These are phyloP conservation scores for Nesidiocoris tenuis DNA, from an alignment of 2,888 invertebrate genomes.

Conservation along the genomic window DNA sequence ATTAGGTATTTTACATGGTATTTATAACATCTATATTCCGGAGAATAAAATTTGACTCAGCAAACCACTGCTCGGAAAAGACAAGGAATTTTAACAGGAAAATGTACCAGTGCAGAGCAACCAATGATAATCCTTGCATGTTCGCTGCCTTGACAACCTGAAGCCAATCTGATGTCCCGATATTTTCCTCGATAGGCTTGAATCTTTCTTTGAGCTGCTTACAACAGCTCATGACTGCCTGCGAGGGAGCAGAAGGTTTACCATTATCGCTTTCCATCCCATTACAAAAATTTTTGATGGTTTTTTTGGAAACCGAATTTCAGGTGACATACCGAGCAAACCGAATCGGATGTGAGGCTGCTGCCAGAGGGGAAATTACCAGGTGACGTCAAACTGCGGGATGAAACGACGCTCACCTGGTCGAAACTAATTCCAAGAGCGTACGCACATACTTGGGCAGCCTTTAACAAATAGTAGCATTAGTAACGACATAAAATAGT, in stretches of 20 bases:
- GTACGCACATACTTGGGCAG: constrained; percentile 57
- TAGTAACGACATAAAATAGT: too few relatives aligned
- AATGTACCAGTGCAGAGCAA: neutral
- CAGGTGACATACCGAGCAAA: constrained; percentile 49
- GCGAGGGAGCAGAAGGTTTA: neutral
- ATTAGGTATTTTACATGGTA: too few relatives aligned
- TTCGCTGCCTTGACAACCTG: constrained; percentile 59
- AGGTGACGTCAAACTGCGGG: constrained; percentile 54
- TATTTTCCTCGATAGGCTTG: constrained; percentile 47
- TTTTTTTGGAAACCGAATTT: neutral
- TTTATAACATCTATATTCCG: too few relatives aligned
- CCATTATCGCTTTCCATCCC: too few relatives aligned
- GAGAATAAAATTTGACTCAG: too few relatives aligned
- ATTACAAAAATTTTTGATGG: too few relatives aligned
- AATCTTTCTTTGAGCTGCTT: constrained; percentile 49
- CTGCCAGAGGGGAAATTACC: constrained; percentile 57
- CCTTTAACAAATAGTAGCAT: constrained; percentile 51
- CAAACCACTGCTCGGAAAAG: too few relatives aligned
- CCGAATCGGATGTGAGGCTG: constrained; percentile 53
- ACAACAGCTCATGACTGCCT: constrained; percentile 51
- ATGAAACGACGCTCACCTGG: constrained; percentile 55
- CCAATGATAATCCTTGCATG: neutral
- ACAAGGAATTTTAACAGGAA: too few relatives aligned
- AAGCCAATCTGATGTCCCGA: constrained; percentile 50
- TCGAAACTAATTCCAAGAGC: constrained; percentile 56